Evolutionary conservation across 2,797 vertebrate genomes (phyloP).

Genomic region (Neosilurus hyrtlii): DNA sequence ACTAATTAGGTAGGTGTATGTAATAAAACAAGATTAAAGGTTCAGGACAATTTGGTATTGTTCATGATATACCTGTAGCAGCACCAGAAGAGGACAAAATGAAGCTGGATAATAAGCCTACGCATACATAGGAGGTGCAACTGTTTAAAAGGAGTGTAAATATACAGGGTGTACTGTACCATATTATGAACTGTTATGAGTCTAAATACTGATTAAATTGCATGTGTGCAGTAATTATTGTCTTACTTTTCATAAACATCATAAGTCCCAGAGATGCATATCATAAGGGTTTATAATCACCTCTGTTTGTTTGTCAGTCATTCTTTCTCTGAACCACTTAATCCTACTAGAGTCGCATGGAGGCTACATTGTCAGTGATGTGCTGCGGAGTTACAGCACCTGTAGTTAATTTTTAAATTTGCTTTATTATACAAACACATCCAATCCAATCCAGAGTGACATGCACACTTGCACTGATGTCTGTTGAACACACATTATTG

Average conservation of each 20-base stretch:
- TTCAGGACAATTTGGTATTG: neutral
- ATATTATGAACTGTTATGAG: too few relatives aligned
- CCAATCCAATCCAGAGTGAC: neutral
- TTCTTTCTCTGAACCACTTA: too few relatives aligned
- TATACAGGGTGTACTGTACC: too few relatives aligned
- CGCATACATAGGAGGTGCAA: neutral
- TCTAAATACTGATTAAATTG: too few relatives aligned
- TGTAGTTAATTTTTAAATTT: neutral
- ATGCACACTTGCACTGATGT: neutral
- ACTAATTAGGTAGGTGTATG: neutral
- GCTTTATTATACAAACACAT: neutral
- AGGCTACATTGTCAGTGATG: too few relatives aligned
- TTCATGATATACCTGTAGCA: neutral
- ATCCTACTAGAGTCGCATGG: too few relatives aligned
- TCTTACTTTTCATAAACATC: too few relatives aligned
- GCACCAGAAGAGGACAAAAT: neutral
- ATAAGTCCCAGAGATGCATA: too few relatives aligned
- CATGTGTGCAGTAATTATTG: too few relatives aligned
- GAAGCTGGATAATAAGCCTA: neutral
- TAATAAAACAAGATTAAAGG: neutral
- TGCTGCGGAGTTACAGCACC: too few relatives aligned
- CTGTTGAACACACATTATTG: neutral
- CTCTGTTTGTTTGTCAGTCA: too few relatives aligned
- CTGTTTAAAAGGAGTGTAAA: neutral
- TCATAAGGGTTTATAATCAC: too few relatives aligned